Conservation (phyloP, 2,888 invertebrate species). For the Campoletis raptor region DNA sequence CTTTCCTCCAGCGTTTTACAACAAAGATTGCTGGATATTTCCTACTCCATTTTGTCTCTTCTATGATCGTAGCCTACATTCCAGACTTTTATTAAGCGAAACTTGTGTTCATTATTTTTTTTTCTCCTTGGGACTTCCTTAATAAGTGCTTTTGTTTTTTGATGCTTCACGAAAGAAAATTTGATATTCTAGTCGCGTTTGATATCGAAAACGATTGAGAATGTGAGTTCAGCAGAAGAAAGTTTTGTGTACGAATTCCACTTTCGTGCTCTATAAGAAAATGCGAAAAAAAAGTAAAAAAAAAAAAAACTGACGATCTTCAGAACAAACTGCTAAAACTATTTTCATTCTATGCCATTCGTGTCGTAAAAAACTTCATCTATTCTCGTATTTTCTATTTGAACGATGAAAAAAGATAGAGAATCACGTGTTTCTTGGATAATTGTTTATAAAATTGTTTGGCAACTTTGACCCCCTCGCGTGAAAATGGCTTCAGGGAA, state of each 20-base stretch:
- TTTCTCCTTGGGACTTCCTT: background rate
- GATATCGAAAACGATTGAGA: slow-evolving; percentile 21
- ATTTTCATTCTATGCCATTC: slow-evolving; percentile 56
- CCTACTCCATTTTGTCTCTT: background rate
- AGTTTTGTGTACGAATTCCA: slow-evolving; percentile 33
- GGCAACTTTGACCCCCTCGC: slow-evolving; percentile 34
- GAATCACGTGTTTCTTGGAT: slow-evolving; percentile 39
- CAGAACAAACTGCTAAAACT: slow-evolving; percentile 22
- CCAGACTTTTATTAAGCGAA: slow-evolving; percentile 7
- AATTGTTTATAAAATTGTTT: slow-evolving; percentile 42
- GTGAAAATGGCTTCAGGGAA: background rate
- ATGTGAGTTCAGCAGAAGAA: slow-evolving; percentile 15
- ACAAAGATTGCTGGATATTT: background rate
- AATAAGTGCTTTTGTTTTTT: background rate
- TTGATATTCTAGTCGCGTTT: background rate
- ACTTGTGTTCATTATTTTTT: background rate
- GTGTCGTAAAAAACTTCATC: slow-evolving; percentile 50
- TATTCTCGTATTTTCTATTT: slow-evolving; percentile 50
- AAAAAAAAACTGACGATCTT: background rate
- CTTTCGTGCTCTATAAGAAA: background rate
- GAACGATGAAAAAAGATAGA: background rate
- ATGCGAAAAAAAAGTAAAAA: background rate
- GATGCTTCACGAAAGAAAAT: background rate
- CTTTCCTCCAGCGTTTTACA: background rate
- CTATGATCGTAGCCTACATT: background rate